Conservation (phyloP, 2,113 vertebrate species). For the Morone saxatilis region DNA sequence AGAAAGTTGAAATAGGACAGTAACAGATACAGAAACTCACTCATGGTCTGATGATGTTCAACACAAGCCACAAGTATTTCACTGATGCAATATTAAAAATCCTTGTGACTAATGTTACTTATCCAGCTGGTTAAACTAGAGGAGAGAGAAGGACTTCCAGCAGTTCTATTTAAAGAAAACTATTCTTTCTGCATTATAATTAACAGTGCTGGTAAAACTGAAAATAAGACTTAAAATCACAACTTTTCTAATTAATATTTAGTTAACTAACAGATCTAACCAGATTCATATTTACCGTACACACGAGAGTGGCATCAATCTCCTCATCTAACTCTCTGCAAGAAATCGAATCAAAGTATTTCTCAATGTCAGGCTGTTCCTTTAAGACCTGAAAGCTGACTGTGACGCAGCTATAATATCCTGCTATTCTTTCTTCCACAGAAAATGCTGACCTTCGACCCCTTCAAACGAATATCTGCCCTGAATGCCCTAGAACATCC, state of each 20-base stretch:
- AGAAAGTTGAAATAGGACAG: conserved; percentile 21
- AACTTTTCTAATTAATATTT: background rate
- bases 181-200: background rate
- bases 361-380: background rate
- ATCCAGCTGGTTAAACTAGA: background rate
- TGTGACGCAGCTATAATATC: background rate
- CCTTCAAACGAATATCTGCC: conserved; percentile 89
- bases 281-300: background rate
- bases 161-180: background rate
- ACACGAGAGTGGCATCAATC: background rate
- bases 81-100: background rate
- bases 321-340: background rate
- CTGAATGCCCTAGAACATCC: conserved; percentile 86
- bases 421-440: conserved; percentile 63
- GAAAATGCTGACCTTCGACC: conserved; percentile 93
- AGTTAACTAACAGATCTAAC: background rate
- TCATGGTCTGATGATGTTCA: conserved; percentile 13
- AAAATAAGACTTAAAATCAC: background rate
- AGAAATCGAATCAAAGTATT: background rate
- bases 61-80: background rate
- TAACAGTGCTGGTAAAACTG: background rate
- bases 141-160: background rate
- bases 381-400: background rate
- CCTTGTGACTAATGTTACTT: background rate
- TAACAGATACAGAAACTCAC: background rate